Percentiles rank a stretch among this genome's conserved stretches.
phyloP scores from a whole-genome alignment of 2,888 invertebrate genomes.

The Sarcophaga rosellei region DNA sequence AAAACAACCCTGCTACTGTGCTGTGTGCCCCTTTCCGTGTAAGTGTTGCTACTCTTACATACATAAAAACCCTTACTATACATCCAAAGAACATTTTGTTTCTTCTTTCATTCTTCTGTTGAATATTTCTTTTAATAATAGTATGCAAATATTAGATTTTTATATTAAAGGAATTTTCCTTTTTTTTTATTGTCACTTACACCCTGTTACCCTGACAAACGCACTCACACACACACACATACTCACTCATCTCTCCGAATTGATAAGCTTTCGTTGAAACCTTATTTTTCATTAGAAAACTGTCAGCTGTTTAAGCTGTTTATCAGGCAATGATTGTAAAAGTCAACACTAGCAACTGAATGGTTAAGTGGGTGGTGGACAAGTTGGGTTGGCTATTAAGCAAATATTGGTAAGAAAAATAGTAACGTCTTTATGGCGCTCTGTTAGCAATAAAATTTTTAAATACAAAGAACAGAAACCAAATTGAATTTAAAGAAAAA shows the following conservation, averaged over 20 bases:
- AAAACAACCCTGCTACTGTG: not conserved
- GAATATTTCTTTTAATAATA: not conserved
- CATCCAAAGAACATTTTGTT: not conserved
- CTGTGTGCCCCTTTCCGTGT: too few species aligned
- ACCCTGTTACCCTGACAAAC: not conserved
- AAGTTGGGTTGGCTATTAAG: not conserved
- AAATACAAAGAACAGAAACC: not conserved
- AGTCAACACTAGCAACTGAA: not conserved
- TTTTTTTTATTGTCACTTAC: slow-evolving; percentile 13
- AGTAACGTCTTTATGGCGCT: not conserved
- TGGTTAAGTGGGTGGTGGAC: not conserved
- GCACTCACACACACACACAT: not conserved
- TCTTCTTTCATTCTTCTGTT: not conserved
- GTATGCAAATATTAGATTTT: slow-evolving; percentile 60
- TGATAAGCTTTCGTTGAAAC: not conserved
- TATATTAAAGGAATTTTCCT: slow-evolving; percentile 37
- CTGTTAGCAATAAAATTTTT: not conserved
- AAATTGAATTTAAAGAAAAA: not conserved
- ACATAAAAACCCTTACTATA: not conserved
- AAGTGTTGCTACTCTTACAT: not conserved
- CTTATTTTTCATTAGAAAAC: slow-evolving; percentile 36
- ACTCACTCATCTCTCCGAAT: too few species aligned
- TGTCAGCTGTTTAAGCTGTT: slow-evolving; percentile 52
- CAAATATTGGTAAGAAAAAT: not conserved
- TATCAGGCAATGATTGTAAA: slow-evolving; percentile 15